These are phyloP conservation scores for Steatocranus sp. DNA, from an alignment of 2,797 vertebrate species.

Conservation along the genomic window DNA sequence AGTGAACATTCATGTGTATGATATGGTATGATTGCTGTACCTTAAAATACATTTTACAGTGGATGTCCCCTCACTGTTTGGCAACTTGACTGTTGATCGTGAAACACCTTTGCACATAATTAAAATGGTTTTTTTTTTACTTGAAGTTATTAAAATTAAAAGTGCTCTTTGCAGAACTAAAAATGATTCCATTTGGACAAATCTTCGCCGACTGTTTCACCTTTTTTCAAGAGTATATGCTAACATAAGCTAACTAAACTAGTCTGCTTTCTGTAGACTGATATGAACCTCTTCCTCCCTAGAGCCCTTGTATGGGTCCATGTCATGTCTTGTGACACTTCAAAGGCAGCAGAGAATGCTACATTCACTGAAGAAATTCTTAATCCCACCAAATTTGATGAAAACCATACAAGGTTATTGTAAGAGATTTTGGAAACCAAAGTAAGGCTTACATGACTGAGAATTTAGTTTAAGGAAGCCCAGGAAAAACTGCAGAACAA, in stretches of 20 bases:
- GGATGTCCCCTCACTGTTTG: background rate
- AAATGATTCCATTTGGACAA: background rate
- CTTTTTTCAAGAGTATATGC: background rate
- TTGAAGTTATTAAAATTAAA: background rate
- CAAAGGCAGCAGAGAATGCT: background rate
- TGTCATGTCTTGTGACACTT: background rate
- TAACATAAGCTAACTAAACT: background rate
- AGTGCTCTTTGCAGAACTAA: background rate
- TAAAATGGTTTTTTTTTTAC: background rate
- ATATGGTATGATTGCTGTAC: background rate
- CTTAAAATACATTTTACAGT: background rate
- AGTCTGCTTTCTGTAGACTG: background rate
- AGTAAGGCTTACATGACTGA: slow-evolving; percentile 54
- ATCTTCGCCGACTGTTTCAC: background rate
- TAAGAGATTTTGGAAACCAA: background rate
- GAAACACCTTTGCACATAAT: background rate
- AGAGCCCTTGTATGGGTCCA: background rate
- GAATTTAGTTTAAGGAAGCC: slow-evolving; percentile 63
- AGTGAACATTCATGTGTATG: background rate
- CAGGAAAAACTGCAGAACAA: slow-evolving; percentile 75
- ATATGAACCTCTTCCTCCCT: background rate
- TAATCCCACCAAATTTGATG: background rate
- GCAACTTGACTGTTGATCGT: background rate
- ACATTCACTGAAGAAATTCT: background rate
- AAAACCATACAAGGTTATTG: background rate